These are phyloP conservation scores for Trachelus troglodyta DNA, from an alignment of 2,888 invertebrate species.

Conservation along the genomic window DNA sequence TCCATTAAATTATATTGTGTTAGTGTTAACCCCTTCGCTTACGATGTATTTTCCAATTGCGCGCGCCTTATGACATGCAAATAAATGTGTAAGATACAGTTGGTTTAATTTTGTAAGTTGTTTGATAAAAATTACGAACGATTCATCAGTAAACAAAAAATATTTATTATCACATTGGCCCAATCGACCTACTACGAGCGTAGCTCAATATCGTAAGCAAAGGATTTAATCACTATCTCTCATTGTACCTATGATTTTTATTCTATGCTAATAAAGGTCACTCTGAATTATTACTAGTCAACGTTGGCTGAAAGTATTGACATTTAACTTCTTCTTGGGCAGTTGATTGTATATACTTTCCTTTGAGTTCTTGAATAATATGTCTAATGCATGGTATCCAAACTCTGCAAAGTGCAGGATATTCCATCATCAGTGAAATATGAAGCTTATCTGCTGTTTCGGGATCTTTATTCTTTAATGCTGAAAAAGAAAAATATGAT, in stretches of 20 bases:
- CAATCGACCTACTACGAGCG: no score
- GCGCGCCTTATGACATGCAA: no score
- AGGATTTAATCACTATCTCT: background rate
- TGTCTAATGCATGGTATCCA: slow-evolving; percentile 76
- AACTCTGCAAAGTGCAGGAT: slow-evolving; percentile 70
- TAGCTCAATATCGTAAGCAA: no score
- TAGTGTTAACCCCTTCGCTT: background rate
- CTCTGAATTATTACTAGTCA: background rate
- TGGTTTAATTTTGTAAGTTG: no score
- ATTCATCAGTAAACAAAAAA: no score
- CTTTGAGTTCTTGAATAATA: slow-evolving; percentile 65
- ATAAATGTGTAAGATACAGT: no score
- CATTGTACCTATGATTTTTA: background rate
- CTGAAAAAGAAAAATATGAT: slow-evolving; percentile 60
- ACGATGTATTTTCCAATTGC: no score
- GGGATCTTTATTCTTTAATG: slow-evolving; percentile 67
- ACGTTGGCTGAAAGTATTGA: background rate
- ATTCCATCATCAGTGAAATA: slow-evolving; percentile 71
- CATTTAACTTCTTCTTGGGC: background rate
- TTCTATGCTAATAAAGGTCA: background rate
- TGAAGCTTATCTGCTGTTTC: slow-evolving; percentile 72
- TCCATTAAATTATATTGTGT: background rate
- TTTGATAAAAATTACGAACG: no score
- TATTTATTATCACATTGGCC: no score
- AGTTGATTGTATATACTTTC: slow-evolving; percentile 21